phyloP scores from a whole-genome alignment of 2,113 vertebrate genomes.

The Martes martes region DNA sequence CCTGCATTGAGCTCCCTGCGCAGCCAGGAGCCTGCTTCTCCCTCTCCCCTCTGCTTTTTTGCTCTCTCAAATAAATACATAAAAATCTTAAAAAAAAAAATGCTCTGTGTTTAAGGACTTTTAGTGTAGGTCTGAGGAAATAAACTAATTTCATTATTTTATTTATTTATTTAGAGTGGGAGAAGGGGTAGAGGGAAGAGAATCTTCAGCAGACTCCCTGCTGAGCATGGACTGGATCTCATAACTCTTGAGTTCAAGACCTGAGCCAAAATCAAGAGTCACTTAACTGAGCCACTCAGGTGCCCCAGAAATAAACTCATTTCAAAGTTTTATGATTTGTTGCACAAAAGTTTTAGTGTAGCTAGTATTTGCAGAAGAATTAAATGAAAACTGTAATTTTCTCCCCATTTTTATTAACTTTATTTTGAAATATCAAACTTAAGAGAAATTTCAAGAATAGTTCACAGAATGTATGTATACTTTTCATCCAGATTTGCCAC shows the following conservation, averaged over 20 bases:
- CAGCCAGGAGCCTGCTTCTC: no score
- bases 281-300: not conserved
- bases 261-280: not conserved
- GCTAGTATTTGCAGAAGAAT: not conserved
- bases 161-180: not conserved
- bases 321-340: not conserved
- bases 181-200: not conserved
- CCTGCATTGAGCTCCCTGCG: no score
- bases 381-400: not conserved
- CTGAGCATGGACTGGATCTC: not conserved
- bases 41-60: no score
- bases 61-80: no score
- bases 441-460: not conserved
- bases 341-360: not conserved
- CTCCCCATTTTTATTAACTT: not conserved
- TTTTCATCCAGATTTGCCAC: not conserved
- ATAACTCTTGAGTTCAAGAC: not conserved
- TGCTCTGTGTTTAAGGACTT: not conserved
- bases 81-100: no score
- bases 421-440: slow-evolving; percentile 15
- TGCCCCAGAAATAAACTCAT: not conserved
- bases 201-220: not conserved
- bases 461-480: not conserved
- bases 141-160: not conserved
- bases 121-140: not conserved